These are phyloP conservation scores for Hyalella azteca DNA, from an alignment of 2,888 invertebrate genomes.

Conservation along the genomic window DNA sequence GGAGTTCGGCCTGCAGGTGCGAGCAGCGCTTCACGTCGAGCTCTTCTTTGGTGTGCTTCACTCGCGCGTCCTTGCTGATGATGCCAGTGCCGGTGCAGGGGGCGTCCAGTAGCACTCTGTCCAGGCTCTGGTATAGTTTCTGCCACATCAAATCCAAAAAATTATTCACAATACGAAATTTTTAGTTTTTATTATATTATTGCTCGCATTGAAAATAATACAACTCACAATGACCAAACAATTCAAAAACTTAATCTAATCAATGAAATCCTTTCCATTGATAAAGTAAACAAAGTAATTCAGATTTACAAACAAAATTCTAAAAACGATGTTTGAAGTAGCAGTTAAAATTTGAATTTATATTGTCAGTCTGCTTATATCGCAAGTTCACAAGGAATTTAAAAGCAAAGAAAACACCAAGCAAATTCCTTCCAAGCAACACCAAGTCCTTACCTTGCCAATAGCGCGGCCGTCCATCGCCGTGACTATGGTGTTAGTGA, in stretches of 20 bases:
- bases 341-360: too few species aligned
- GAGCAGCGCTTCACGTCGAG: conserved; percentile 89
- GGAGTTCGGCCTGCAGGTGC: conserved; percentile 88
- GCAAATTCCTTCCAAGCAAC: too few species aligned
- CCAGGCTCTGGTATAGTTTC: conserved; percentile 85
- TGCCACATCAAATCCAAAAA: conserved; percentile 45
- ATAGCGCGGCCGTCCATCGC: conserved; percentile 80
- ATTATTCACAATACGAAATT: too few species aligned
- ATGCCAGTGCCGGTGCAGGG: conserved; percentile 99
- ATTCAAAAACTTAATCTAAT: too few species aligned
- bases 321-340: too few species aligned
- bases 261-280: background rate
- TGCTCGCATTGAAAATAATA: too few species aligned
- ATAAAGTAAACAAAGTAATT: background rate
- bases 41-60: conserved; percentile 89
- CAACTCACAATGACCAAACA: too few species aligned
- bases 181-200: too few species aligned
- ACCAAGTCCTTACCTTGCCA: conserved; percentile 42
- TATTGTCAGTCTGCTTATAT: too few species aligned
- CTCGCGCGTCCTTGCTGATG: conserved; percentile 94
- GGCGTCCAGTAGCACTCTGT: conserved; percentile 93
- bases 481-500: conserved; percentile 90
- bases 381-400: background rate
- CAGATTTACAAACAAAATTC: too few species aligned
- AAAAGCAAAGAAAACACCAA: background rate